Conservation (phyloP, 1,140 invertebrate species). For the Trypoxylus dichotomus region DNA sequence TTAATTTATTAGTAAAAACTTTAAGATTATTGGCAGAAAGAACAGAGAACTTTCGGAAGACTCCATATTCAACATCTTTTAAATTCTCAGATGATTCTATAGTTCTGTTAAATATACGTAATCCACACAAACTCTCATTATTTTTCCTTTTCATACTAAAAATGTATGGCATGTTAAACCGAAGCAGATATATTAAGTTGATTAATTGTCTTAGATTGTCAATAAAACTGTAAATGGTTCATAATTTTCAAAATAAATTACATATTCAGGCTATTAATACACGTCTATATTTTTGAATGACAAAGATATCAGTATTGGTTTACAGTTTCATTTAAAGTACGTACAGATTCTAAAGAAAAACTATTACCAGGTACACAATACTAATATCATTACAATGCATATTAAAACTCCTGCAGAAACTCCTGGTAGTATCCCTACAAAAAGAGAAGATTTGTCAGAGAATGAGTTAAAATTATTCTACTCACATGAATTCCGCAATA, state of each 20-base stretch:
- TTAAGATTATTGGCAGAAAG: background rate
- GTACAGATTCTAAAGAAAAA: background rate
- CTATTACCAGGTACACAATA: conserved; percentile 1
- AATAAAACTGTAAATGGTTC: too few relatives aligned
- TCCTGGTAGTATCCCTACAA: background rate
- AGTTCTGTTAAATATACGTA: background rate
- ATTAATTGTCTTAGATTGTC: too few relatives aligned
- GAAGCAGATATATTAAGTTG: too few relatives aligned
- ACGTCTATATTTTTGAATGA: too few relatives aligned
- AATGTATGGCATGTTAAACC: background rate
- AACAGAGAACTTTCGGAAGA: background rate
- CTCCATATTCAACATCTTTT: background rate
- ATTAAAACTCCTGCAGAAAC: background rate
- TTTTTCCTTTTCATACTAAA: background rate
- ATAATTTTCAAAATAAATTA: too few relatives aligned
- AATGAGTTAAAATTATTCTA: background rate
- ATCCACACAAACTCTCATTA: background rate
- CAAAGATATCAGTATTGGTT: too few relatives aligned
- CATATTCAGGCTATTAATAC: too few relatives aligned
- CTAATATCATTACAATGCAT: background rate
- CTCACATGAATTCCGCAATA: background rate
- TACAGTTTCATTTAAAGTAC: background rate
- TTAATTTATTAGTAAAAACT: background rate
- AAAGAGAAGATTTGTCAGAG: background rate
- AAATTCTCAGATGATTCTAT: background rate